Percentiles rank a stretch among this genome's conserved stretches.
Conservation (phyloP, 2,797 vertebrate genomes). For the Dendrocincla tyrannina region DNA sequence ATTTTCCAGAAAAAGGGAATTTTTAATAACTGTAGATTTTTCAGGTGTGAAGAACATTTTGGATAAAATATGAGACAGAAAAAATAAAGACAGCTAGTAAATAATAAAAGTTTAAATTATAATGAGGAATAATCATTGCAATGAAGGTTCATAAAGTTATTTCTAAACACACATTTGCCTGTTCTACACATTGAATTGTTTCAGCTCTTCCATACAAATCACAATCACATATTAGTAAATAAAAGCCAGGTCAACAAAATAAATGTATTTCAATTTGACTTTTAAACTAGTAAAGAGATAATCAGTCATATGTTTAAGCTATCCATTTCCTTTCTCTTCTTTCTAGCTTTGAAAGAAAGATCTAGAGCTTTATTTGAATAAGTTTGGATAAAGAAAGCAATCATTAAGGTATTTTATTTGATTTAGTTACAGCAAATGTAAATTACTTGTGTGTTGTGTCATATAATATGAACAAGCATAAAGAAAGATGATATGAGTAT, state of each 20-base stretch:
- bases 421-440: not conserved
- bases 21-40: not conserved
- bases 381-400: not conserved
- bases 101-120: not conserved
- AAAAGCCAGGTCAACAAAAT: not conserved
- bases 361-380: not conserved
- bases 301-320: not conserved
- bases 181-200: not conserved
- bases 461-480: not conserved
- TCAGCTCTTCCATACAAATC: not conserved
- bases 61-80: not conserved
- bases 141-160: not conserved
- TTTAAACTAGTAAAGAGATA: not conserved
- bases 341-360: not conserved
- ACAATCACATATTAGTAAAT: not conserved
- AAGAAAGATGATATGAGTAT: not conserved
- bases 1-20: not conserved
- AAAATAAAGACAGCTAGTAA: not conserved
- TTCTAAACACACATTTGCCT: not conserved
- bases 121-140: not conserved
- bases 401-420: not conserved
- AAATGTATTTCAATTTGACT: not conserved
- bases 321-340: not conserved
- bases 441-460: not conserved
- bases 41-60: not conserved